Conservation (phyloP, 2,888 invertebrate species). For the Lumbricus terrestris region DNA sequence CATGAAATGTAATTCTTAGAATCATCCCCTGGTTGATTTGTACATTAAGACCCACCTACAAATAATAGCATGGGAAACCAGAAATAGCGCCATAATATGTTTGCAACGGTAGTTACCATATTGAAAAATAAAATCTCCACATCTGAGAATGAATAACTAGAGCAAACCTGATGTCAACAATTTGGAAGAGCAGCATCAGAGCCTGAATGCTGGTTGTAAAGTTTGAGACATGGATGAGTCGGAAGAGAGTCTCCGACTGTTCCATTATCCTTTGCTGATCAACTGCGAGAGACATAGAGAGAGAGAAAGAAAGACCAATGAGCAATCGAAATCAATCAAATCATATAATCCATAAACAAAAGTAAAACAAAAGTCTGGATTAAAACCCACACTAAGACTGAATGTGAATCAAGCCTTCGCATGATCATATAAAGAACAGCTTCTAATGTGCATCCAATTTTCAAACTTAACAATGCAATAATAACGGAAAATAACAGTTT, state of each 20-base stretch:
- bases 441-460: background rate
- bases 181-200: slow-evolving; percentile 63
- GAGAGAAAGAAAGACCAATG: background rate
- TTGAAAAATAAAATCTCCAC: too few relatives aligned
- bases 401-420: background rate
- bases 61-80: too few relatives aligned
- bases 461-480: background rate
- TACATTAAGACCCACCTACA: too few relatives aligned
- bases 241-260: slow-evolving; percentile 76
- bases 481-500: background rate
- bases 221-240: slow-evolving; percentile 76
- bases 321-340: background rate
- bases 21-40: too few relatives aligned
- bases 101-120: too few relatives aligned
- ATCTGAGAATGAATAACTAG: too few relatives aligned
- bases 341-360: background rate
- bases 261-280: slow-evolving; percentile 60
- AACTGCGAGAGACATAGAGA: slow-evolving; percentile 42
- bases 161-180: slow-evolving; percentile 8
- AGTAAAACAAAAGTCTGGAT: background rate
- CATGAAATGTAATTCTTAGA: too few relatives aligned
- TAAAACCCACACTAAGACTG: background rate
- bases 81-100: too few relatives aligned
- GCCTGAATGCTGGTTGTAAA: slow-evolving; percentile 70
- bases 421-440: background rate